Evolutionary conservation across 2,113 vertebrate genomes (phyloP).

Genomic region (Onychorhynchus coronatus): DNA sequence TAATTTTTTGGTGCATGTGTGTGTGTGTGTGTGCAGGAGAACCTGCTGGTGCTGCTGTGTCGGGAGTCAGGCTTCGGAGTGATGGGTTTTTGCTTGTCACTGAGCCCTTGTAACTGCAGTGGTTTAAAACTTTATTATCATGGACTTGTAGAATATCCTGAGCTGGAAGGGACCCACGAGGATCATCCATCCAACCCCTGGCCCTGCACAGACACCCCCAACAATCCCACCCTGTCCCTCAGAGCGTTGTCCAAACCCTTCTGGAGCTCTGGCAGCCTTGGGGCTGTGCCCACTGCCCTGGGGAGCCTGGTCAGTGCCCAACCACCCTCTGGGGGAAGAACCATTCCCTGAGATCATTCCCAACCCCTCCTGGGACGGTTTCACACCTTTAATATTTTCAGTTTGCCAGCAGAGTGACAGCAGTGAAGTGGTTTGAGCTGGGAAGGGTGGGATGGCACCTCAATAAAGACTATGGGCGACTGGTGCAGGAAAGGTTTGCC

Average conservation of each 20-base stretch:
- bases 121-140: neutral
- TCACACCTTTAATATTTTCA: accelerated
- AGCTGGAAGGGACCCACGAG: neutral
- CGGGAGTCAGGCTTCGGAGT: neutral
- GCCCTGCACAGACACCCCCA: neutral
- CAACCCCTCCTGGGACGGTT: accelerated
- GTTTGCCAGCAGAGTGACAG: neutral
- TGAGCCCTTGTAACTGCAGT: neutral
- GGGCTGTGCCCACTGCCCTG: neutral
- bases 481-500: neutral
- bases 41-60: accelerated
- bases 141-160: neutral
- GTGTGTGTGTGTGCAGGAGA: neutral
- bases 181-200: neutral
- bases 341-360: neutral
- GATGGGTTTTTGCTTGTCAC: neutral
- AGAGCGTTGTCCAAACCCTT: accelerated
- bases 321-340: neutral
- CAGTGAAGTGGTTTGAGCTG: neutral
- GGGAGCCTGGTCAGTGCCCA: neutral
- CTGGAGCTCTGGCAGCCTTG: neutral
- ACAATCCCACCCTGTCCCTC: neutral
- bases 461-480: accelerated
- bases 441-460: neutral
- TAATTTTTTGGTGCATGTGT: neutral